Percentiles rank a stretch among this genome's conserved stretches.
These are phyloP conservation scores for Drosophila demipolita DNA, from an alignment of 2,888 invertebrate genomes.

Conservation along the genomic window DNA sequence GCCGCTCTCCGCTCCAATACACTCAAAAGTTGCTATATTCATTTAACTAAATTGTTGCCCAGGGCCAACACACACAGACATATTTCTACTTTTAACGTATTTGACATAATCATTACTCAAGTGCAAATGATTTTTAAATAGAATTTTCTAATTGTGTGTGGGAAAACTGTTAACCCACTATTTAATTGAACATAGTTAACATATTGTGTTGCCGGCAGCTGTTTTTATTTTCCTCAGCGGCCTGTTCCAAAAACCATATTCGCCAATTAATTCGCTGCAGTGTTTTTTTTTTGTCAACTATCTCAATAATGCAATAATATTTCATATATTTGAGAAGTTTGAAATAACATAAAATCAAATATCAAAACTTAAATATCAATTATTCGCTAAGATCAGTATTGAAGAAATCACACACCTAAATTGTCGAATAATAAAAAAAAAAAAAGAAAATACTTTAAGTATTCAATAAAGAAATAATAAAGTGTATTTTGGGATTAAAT, in stretches of 20 bases:
- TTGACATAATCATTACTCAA: constrained; percentile 11
- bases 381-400: background rate
- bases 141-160: constrained; percentile 1
- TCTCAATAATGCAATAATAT: background rate
- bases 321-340: background rate
- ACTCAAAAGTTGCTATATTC: constrained; percentile 28
- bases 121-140: background rate
- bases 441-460: background rate
- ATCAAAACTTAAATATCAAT: background rate
- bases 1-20: background rate
- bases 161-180: constrained; percentile 55
- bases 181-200: constrained; percentile 57
- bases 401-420: background rate
- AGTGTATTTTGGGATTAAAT: background rate
- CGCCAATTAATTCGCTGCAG: background rate
- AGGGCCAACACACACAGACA: background rate
- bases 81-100: background rate
- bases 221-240: constrained; percentile 5
- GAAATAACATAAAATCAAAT: background rate
- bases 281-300: background rate
- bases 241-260: constrained; percentile 11
- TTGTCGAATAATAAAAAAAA: background rate
- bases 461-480: too few species aligned
- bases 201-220: constrained; percentile 34
- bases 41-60: constrained; percentile 47